A percentile compares a stretch with the other conserved stretches of the same genome.
These are phyloP conservation scores for Holotrichia oblita DNA, from an alignment of 1,140 invertebrate species.

Conservation along the genomic window DNA sequence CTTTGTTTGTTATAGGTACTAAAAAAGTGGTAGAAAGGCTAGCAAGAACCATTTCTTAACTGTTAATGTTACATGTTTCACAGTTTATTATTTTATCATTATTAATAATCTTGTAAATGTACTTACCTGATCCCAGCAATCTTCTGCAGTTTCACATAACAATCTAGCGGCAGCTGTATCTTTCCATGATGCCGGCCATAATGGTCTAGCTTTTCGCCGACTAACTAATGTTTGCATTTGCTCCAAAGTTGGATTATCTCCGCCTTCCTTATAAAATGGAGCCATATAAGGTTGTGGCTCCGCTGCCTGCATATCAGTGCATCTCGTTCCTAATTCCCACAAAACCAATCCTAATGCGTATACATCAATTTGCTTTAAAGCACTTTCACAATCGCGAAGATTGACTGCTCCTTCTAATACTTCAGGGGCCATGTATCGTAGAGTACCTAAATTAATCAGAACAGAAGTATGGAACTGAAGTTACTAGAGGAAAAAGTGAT, in stretches of 20 bases:
- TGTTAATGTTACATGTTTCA: too few species aligned
- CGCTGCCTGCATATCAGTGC: conserved; percentile 74
- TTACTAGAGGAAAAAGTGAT: not conserved
- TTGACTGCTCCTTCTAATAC: conserved; percentile 93
- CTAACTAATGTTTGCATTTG: conserved; percentile 85
- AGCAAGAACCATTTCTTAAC: too few species aligned
- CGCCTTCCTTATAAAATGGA: conserved; percentile 85
- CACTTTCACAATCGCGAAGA: conserved; percentile 83
- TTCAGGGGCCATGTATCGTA: conserved; percentile 95
- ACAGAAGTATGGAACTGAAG: not conserved
- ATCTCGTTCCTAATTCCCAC: conserved; percentile 87
- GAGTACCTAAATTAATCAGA: conserved; percentile 69
- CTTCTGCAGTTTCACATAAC: conserved; percentile 88
- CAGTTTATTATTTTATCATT: too few species aligned
- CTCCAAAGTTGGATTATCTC: conserved; percentile 76
- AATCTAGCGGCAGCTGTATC: conserved; percentile 74
- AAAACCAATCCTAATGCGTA: conserved; percentile 91
- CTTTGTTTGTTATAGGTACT: too few species aligned
- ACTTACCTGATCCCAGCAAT: conserved; percentile 83
- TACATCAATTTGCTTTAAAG: conserved; percentile 94
- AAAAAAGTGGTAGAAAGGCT: too few species aligned
- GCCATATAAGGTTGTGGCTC: conserved; percentile 76
- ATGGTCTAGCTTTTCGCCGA: conserved; percentile 84
- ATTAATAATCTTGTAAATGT: not conserved
- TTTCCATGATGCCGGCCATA: conserved; percentile 73